Percentiles rank a stretch among this genome's conserved stretches.
These are phyloP conservation scores for Eptatretus burgeri DNA, from an alignment of 2,113 vertebrate genomes.

Conservation along the genomic window DNA sequence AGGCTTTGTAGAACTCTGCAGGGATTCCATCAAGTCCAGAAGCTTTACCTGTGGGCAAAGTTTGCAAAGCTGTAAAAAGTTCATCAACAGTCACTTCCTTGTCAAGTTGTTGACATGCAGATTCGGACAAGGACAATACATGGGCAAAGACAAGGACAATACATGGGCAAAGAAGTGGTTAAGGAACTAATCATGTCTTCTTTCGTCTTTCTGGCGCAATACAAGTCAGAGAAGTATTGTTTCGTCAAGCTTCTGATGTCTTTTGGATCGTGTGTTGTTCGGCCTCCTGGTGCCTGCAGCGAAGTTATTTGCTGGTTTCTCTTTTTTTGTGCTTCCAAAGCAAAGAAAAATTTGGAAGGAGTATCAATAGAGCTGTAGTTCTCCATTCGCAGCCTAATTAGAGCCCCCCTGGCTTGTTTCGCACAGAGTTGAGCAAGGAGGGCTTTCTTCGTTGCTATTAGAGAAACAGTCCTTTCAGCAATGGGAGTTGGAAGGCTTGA, in stretches of 20 bases:
- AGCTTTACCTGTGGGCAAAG: not conserved
- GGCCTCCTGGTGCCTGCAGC: not conserved
- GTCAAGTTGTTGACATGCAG: not conserved
- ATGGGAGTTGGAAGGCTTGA: too few relatives aligned
- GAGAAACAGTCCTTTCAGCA: too few relatives aligned
- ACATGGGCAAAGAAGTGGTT: not conserved
- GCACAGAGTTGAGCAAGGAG: too few relatives aligned
- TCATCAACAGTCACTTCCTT: not conserved
- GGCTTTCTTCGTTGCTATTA: too few relatives aligned
- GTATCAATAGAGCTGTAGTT: not conserved
- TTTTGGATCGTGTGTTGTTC: not conserved
- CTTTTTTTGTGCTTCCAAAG: not conserved
- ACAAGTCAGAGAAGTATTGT: not conserved
- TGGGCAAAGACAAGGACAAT: too few relatives aligned
- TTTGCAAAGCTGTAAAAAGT: not conserved
- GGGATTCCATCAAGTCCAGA: constrained; percentile 5
- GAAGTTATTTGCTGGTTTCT: not conserved
- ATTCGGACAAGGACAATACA: not conserved
- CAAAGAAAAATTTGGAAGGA: not conserved
- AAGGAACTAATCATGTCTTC: not conserved
- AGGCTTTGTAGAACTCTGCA: constrained; percentile 1
- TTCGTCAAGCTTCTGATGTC: not conserved
- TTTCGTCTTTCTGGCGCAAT: not conserved
- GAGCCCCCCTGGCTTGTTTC: not conserved
- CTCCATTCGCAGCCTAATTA: not conserved